These are phyloP conservation scores for Chrysomallon squamiferum DNA, from an alignment of 1,140 invertebrate genomes.

Conservation along the genomic window DNA sequence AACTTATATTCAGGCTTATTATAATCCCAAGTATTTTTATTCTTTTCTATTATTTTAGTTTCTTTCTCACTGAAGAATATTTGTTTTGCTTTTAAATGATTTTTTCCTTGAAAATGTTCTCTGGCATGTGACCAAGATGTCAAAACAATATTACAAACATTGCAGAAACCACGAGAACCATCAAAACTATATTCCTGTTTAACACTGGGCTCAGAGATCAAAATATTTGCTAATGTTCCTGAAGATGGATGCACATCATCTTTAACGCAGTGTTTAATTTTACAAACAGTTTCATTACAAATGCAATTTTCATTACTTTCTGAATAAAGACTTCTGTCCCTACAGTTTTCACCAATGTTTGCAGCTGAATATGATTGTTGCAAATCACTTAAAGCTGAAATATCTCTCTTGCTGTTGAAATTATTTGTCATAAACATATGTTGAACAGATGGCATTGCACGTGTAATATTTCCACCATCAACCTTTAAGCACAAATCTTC, in stretches of 20 bases:
- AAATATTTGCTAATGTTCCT: not conserved
- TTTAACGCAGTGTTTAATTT: not conserved
- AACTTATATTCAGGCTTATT: constrained; percentile 11
- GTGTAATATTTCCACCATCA: no score
- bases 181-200: constrained; percentile 25
- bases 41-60: constrained; percentile 9
- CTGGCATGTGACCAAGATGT: constrained; percentile 30
- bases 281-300: not conserved
- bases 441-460: no score
- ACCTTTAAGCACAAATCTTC: no score
- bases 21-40: not conserved
- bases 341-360: not conserved
- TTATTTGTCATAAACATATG: no score
- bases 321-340: not conserved
- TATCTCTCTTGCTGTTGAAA: no score
- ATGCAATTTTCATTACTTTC: not conserved
- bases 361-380: not conserved
- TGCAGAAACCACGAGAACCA: constrained; percentile 29
- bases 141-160: constrained; percentile 32
- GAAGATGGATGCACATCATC: not conserved
- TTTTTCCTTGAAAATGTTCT: constrained; percentile 26
- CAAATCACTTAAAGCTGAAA: not conserved
- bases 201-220: not conserved
- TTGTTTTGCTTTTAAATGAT: constrained; percentile 23
- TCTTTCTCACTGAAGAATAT: not conserved